Evolutionary conservation across 2,797 vertebrate genomes (phyloP), one percentile per base, ranked within the genome.

Genomic region (Pangasius macronema): DNA sequence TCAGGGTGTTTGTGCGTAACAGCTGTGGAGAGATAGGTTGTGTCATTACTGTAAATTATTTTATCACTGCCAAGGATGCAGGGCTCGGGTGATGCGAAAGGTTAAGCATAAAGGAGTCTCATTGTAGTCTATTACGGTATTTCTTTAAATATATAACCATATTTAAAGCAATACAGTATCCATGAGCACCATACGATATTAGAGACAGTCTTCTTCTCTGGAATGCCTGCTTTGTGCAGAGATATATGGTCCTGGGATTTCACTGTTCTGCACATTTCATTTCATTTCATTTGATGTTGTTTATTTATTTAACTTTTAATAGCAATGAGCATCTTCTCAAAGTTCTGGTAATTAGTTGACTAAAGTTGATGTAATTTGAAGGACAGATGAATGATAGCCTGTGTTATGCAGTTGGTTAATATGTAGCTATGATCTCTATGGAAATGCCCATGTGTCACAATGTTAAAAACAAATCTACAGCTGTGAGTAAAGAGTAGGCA

Each of bases 381-480:
- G 14, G 27, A 82, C 10, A 57, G 33, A 80, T 59, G 30, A 2
- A 16, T 55, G 49, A 79, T 4, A 77, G n/a, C 13, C 20, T 5
- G 36, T 39, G 53, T 42, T 42, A n/a, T 46, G 3, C 24, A 82
- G 20, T 46, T 14, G 39, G 33, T 79, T 87, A 27, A 77, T 76
- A 51, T 83, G 84, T 83, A 53, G n/a, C 70, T 68, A 7, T 46
- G n/a, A 86, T 86, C 51, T 68, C 59, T 76, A 39, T 82, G 83
- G 42, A 76, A 84, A 86, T 22, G 5, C 33, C 27, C 68, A 76
- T 33, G 30, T 72, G 77, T 67, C 57, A 55, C 18, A 82, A 49
- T 49, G 9, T 73, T 72, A 39, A 13, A 7, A 16, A 70, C 5
- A 42, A 90, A 83, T 82, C 42, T 67, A 61, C 68, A 87, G 84